Base-by-base conservation (phyloP, 2,113 vertebrate genomes). In the Oryzias woworae region DNA sequence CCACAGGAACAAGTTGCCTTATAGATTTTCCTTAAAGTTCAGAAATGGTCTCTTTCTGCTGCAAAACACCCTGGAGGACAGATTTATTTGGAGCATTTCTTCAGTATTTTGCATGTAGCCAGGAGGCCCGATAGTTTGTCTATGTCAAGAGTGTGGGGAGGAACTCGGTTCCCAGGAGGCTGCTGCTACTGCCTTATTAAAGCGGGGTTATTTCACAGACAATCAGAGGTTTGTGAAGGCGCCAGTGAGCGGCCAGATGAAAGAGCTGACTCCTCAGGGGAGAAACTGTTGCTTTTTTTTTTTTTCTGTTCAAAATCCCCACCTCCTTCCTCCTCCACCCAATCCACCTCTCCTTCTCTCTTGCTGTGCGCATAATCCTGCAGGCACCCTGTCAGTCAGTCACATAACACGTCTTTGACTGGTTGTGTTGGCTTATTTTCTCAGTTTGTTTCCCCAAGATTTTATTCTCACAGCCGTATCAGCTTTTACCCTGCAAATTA, bases 211-310 rank as follows among this genome's bases (percentile, higher is more conserved):
- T 90, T 91, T 92, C 87, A 91, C 90, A 92, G 91, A 92, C 90
- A 92, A 92, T 92, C 88, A 83, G 90, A 90, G 89, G 89, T 85
- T 90, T 92, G 90, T 84, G 84, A 84, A 89, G 91, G 90, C 91
- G 90, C 91, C 91, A 92, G 90, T 84, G 80, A 90, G 90, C 90
- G 90, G 91, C 81, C 72, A 90, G 87, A 92, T 92, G 86, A 92
- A 92, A 92, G 87, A 70, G 44, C 67, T 51, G 63, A 84, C 90
- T 92, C 91, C 90, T 92, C 90, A 66, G 90, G 91, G 91, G 85
- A 92, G 85, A 91, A 92, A 92, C 87, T 91, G 88, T 88, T 88
- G 87, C 85, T 58, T 78, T 77, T 86, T 76, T 74, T 80, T 71
- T 69, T 69, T 43, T 63, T 85, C 87, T 78, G 71, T 55, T 83